Evolutionary conservation across 2,797 vertebrate genomes (phyloP), one percentile per base, ranked within the genome.

Genomic region (Lindbergichthys nudifrons): DNA sequence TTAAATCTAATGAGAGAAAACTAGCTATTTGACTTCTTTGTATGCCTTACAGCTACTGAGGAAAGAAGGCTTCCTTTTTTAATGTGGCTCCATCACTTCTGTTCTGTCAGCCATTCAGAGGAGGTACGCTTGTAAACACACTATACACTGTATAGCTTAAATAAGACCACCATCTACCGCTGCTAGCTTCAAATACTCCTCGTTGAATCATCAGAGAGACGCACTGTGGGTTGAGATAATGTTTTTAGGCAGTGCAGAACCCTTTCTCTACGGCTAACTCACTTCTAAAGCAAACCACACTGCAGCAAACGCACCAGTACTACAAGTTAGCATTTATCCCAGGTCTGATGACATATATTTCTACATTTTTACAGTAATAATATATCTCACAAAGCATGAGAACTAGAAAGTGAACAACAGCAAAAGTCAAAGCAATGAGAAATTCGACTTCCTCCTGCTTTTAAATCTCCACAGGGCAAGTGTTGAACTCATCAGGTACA

Each of bases 341-440:
- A 9, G 11, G 60, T 62, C 67, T 56, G 75, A 62, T 23, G 0
- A 74, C 42, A 26, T 66, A 63, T 75, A 75, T 53, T 62, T 81
- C 41, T 65, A 47, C 70, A 72, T 84, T 87, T 89, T 86, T 88
- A 84, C 76, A 87, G 39, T 61, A 30, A 68, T 62, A 56, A 66
- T 72, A 75, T 75, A 68, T 50, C 80, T 36, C 41, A 67, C 23
- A 77, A 71, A 67, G 46, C 54, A 73, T 0, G 1, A 70, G 62
- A 61, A 73, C 77, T 75, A 74, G 46, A 65, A 61, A 69, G 58
- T 63, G 65, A 70, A 61, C 58, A 69, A 57, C 67, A 75, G 70
- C 45, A n/a, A 47, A 56, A 50, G 10, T 14, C 7, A 53, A 36
- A 61, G 53, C 56, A 15, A 0, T 12, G 1, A 13, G 23, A 11